Evolutionary conservation across 1,140 invertebrate species (phyloP).

Genomic region (Drosophila dunni): DNA sequence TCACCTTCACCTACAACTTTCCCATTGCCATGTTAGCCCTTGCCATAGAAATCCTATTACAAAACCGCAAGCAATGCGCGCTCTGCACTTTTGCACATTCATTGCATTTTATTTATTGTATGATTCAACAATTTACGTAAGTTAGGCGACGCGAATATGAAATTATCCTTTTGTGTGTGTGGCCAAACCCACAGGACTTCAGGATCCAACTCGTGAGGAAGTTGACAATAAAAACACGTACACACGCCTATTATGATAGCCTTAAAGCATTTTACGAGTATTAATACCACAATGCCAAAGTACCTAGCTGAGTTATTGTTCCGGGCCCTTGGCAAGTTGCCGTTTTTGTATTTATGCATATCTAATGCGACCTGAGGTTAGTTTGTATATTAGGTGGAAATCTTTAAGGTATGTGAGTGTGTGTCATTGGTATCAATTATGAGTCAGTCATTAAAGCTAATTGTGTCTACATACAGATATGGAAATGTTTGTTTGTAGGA

Average conservation of each 20-base stretch:
- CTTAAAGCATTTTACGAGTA: slow-evolving; percentile 20
- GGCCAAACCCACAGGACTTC: not conserved
- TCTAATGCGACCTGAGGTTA: slow-evolving; percentile 40
- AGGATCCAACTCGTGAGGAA: slow-evolving; percentile 7
- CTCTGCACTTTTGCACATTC: slow-evolving; percentile 64
- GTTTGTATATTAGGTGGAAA: slow-evolving; percentile 2
- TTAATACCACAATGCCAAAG: slow-evolving; percentile 48
- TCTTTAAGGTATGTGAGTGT: slow-evolving; percentile 6
- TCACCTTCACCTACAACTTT: too few species aligned
- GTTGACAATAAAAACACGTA: slow-evolving; percentile 64
- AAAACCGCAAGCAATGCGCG: slow-evolving; percentile 48
- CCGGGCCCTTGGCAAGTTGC: slow-evolving; percentile 52
- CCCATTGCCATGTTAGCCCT: not conserved
- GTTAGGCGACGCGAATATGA: slow-evolving; percentile 68
- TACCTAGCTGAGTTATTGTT: slow-evolving; percentile 54
- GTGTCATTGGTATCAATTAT: slow-evolving; percentile 22
- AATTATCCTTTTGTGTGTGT: slow-evolving; percentile 63
- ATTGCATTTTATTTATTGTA: slow-evolving; percentile 72
- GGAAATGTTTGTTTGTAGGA: slow-evolving; percentile 6
- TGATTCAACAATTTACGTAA: slow-evolving; percentile 71
- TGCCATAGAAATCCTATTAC: not conserved
- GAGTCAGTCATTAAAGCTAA: slow-evolving; percentile 7
- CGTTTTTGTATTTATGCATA: slow-evolving; percentile 38
- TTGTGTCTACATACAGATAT: not conserved
- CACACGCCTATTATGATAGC: slow-evolving; percentile 55